Conservation (phyloP, 2,113 vertebrate genomes). For the Pelusios castaneus region DNA sequence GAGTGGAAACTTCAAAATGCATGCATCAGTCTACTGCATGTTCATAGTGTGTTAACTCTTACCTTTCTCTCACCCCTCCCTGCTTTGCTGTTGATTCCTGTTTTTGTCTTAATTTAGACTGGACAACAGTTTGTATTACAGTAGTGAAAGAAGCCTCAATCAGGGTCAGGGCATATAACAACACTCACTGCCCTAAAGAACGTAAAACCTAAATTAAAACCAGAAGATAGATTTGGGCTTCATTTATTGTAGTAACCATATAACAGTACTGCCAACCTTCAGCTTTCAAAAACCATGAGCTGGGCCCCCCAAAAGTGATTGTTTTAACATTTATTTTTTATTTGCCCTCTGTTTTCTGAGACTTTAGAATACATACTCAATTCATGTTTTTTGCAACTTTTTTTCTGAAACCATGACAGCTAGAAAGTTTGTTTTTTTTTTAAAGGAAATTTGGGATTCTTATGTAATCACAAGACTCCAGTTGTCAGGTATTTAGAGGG, state of each 20-base stretch:
- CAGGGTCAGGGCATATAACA: not conserved
- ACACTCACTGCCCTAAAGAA: not conserved
- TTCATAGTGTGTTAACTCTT: not conserved
- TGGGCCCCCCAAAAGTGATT: not conserved
- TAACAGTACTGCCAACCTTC: not conserved
- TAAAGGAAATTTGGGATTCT: constrained; percentile 1
- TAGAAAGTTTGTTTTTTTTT: not conserved
- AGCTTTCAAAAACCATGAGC: not conserved
- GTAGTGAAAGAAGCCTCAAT: not conserved
- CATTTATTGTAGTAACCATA: not conserved
- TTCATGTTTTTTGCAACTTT: fast-evolving
- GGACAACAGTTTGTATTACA: not conserved
- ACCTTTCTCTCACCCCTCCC: not conserved
- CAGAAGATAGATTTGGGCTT: not conserved
- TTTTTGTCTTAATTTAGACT: not conserved
- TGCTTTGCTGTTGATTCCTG: not conserved
- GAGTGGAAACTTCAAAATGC: not conserved
- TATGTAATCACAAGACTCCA: not conserved
- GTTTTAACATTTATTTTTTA: not conserved
- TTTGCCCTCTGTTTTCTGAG: fast-evolving
- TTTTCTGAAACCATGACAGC: not conserved
- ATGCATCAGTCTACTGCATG: not conserved
- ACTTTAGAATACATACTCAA: not conserved
- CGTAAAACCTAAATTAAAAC: not conserved
- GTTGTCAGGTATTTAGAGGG: not conserved